These are phyloP conservation scores for Bolinopsis microptera DNA, from an alignment of 37 sponge, comb jelly and placozoan genomes.

Conservation along the genomic window DNA sequence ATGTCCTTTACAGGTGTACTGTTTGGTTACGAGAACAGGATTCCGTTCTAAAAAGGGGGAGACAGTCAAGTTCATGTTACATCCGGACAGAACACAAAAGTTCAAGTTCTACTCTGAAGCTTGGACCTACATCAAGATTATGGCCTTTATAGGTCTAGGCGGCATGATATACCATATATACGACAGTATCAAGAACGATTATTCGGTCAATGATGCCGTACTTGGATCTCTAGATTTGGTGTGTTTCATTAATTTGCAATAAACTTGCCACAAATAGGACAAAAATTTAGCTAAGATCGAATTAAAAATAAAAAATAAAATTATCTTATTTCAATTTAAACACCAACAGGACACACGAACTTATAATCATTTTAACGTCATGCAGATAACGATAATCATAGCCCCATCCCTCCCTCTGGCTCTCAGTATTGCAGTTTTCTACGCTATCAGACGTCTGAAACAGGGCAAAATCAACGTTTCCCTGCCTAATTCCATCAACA, in stretches of 20 bases:
- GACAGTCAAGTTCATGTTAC: neutral
- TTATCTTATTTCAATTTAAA: no score
- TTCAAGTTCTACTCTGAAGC: constrained; percentile 35
- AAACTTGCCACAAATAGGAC: no score
- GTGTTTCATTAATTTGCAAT: neutral
- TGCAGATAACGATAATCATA: constrained; percentile 78
- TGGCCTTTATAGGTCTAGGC: neutral
- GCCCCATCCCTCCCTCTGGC: constrained; percentile 93
- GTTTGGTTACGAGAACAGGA: constrained; percentile 11
- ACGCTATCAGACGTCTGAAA: constrained; percentile 78
- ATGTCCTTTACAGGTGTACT: neutral
- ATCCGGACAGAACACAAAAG: neutral
- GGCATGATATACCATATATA: neutral
- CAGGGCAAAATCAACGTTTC: constrained; percentile 73
- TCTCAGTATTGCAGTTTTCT: constrained; percentile 86
- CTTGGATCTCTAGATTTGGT: neutral
- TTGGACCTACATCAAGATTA: neutral
- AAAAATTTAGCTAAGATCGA: no score
- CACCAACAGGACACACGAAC: no score
- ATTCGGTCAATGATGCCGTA: neutral
- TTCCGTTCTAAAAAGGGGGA: neutral
- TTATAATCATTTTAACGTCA: no score
- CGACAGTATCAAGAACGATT: neutral
- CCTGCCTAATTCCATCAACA: constrained; percentile 68
- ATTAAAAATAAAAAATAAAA: no score